Conservation (phyloP, 1,140 invertebrate genomes). For the Bombus superbus region DNA sequence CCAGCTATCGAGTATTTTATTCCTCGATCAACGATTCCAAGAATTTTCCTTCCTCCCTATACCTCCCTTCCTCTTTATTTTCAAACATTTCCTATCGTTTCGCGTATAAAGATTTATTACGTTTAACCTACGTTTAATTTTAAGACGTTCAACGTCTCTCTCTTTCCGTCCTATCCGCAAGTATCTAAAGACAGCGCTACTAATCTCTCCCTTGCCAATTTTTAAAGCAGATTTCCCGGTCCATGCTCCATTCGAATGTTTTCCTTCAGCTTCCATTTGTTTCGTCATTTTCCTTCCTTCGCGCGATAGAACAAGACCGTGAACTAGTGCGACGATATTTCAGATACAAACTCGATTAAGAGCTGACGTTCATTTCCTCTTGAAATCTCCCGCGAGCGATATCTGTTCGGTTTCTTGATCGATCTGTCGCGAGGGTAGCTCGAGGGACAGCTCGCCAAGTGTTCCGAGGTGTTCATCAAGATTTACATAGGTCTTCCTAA, state of each 20-base stretch:
- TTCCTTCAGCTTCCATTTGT: too few relatives aligned
- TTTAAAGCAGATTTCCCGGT: too few relatives aligned
- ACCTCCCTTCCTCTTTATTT: background rate
- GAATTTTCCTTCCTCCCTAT: background rate
- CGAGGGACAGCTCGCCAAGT: background rate
- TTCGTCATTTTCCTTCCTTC: too few relatives aligned
- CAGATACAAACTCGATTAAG: constrained; percentile 50
- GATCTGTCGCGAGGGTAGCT: background rate
- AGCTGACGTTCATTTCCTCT: constrained; percentile 50
- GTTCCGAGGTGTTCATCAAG: background rate
- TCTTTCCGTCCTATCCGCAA: too few relatives aligned
- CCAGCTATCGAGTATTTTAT: background rate
- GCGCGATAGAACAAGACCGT: background rate
- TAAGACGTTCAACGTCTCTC: too few relatives aligned
- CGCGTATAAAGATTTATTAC: accelerated
- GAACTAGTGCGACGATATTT: constrained; percentile 11
- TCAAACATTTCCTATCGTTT: background rate
- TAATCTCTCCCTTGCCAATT: too few relatives aligned
- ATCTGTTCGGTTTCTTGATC: constrained; percentile 28
- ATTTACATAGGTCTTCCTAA: constrained; percentile 1
- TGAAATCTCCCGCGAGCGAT: background rate
- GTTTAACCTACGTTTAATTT: too few relatives aligned
- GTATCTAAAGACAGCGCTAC: too few relatives aligned
- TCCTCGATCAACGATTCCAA: background rate
- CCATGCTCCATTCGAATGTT: too few relatives aligned